Evolutionary conservation across 2,888 invertebrate genomes (phyloP).

Genomic region (Troides oblongomaculatus): DNA sequence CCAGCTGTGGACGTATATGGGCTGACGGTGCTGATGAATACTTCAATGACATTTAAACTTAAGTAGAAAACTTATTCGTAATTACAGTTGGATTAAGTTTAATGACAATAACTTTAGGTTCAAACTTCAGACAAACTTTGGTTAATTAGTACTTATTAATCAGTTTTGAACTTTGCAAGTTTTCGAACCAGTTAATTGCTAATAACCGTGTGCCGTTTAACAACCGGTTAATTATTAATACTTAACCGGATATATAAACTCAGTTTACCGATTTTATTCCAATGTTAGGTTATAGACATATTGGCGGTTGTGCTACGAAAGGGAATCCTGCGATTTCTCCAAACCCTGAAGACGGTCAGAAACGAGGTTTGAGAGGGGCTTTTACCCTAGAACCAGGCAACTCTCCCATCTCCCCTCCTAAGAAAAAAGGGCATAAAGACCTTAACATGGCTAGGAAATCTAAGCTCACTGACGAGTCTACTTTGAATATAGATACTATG

Average conservation of each 20-base stretch:
- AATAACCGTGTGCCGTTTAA: constrained; percentile 5
- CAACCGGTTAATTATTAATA: constrained; percentile 7
- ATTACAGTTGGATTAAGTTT: neutral
- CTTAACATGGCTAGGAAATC: neutral
- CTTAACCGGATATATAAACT: neutral
- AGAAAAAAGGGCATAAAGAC: neutral
- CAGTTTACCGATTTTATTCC: neutral
- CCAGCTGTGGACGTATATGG: no score
- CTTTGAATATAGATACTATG: constrained; percentile 38
- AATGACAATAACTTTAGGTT: constrained; percentile 28
- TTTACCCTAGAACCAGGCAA: no score
- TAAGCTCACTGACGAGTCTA: neutral
- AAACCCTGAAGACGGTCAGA: no score
- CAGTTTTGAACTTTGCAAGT: neutral
- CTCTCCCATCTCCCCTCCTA: no score
- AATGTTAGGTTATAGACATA: neutral
- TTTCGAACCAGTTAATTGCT: constrained; percentile 22
- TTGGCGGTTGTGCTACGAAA: no score
- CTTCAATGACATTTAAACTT: neutral
- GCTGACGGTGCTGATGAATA: no score
- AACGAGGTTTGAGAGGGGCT: no score
- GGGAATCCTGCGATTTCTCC: no score
- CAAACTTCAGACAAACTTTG: constrained; percentile 10
- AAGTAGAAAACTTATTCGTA: neutral
- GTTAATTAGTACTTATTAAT: neutral